Conservation (phyloP, 2,113 vertebrate genomes). For the Sus scrofa region DNA sequence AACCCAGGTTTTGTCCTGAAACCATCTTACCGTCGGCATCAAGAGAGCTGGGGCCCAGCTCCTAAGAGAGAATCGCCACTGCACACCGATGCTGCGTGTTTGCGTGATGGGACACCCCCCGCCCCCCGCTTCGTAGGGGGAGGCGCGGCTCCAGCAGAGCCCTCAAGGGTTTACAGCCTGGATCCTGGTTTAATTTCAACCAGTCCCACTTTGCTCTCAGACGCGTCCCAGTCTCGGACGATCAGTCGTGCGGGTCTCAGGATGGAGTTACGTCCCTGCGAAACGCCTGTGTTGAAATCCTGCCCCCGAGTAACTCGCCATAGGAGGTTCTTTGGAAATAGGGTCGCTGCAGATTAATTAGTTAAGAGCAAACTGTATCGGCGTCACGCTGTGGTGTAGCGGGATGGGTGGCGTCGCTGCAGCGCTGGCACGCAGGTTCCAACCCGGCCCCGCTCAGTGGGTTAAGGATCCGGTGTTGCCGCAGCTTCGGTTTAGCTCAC, state of each 20-base stretch:
- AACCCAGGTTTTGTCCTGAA: not conserved
- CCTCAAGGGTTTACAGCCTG: too few relatives aligned
- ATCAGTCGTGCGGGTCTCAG: not conserved
- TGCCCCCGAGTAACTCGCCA: not conserved
- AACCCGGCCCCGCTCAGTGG: too few relatives aligned
- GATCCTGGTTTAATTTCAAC: not conserved
- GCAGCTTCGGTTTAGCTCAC: too few relatives aligned
- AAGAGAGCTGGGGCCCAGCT: not conserved
- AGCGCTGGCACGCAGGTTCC: too few relatives aligned
- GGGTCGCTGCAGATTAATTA: not conserved
- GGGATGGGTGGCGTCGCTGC: too few relatives aligned
- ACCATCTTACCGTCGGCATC: not conserved
- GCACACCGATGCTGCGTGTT: too few relatives aligned
- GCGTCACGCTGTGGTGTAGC: too few relatives aligned
- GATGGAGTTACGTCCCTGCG: not conserved
- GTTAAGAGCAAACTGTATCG: not conserved
- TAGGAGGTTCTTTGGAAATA: not conserved
- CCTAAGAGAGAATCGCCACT: not conserved
- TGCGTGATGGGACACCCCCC: rapidly evolving
- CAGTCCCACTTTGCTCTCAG: not conserved
- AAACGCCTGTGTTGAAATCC: not conserved
- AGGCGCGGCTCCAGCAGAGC: too few relatives aligned
- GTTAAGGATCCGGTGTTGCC: too few relatives aligned
- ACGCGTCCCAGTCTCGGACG: not conserved
- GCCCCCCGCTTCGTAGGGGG: too few relatives aligned